Base-by-base conservation (phyloP, 2,888 invertebrate genomes). In the Catotricha subobsoleta region DNA sequence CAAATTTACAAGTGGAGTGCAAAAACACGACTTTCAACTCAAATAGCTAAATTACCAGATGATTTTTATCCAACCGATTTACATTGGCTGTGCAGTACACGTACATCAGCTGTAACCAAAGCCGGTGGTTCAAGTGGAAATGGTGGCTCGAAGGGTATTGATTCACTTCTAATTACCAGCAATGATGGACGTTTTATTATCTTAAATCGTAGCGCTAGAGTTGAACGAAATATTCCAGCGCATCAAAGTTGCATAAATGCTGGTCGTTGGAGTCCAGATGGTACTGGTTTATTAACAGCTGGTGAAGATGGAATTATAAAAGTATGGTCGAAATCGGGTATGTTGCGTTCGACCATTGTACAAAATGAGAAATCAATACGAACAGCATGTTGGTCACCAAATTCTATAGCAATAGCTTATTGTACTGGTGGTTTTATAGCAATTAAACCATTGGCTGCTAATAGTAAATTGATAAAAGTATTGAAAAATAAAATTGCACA, bases 241-340 rank as follows among this genome's bases (percentile, higher is more conserved):
- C 98, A 98, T 57, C 78, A 80, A 56, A 79, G 91, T 2, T 94
- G 97, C 10, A 81, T 90, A 44, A 68, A 92, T 18, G 72, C 79
- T 39, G 87, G 86, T 1, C 75, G 81, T 52, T 98, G 97, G 97
- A 91, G 88, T 60, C 80, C 80, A 41, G 95, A 95, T 64, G 97
- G 92, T 3, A 80, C 88, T 21, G 87, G 92, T n/a, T 69, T 99
- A 35, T 67, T 94, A 12, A 94, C 60, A 81, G 94, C 83, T 46
- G 95, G 95, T 0, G 97, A 99, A 67, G 98, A 98, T 65, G 98
- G 97, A 2, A 74, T 77, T 43, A 77, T 97, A 2, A 95, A 95
- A 66, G 80, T 97, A 44, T 98, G 97, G 97, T 97, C 97, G 1
- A 70, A 92, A 35, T 88, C 84, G 53, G 97, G 95, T 12, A 80